Base-by-base conservation (phyloP, 2,888 invertebrate genomes). In the Kryphioiulus occultus region DNA sequence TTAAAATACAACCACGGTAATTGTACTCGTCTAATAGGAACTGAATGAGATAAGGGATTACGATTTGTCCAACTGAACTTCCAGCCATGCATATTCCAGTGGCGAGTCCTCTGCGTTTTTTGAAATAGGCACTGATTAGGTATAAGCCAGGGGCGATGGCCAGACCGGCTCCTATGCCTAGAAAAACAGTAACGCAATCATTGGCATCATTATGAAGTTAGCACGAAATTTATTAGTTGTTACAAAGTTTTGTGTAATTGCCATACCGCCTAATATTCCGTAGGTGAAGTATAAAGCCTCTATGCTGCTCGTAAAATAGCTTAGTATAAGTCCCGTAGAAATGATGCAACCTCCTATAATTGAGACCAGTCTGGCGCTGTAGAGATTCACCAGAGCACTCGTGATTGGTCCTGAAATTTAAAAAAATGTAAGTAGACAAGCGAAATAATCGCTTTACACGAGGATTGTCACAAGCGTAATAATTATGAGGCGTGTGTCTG, bases 81-180 rank as follows among this genome's bases (percentile, higher is more conserved):
- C 95, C 96, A 44, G 95, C 95, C 92, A 95, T 94, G 0, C 95
- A 94, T 44, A 95, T 92, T 1, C 95, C 95, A 87, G 95, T 95
- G 17, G 96, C 96, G 78, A 94, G 93, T 89, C 95, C 95, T 90
- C 95, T 94, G 91, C 93, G 94, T 88, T 93, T 92, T 88, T 93
- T 94, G 91, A 96, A 96, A 91, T 95, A 95, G 32, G 94, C 93
- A 47, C 88, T 88, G 84, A 95, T 95, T 89, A 95, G 94, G 89
- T 95, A 94, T 88, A 96, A 93, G 35, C 95, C 95, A 89, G 95
- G 92, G 32, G 95, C 59, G 90, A 90, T 90, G 35, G 90, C 89
- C 44, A 91, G 88, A 19, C 91, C 90, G 3, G 90, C 89, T 10
- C 91, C 91, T 47, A 91, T 88, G 26, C 91, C 91, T 90, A 89